A percentile compares a stretch with the other conserved stretches of the same genome.
Conservation (phyloP, 1,140 invertebrate genomes). For the Notospermus geniculatus region DNA sequence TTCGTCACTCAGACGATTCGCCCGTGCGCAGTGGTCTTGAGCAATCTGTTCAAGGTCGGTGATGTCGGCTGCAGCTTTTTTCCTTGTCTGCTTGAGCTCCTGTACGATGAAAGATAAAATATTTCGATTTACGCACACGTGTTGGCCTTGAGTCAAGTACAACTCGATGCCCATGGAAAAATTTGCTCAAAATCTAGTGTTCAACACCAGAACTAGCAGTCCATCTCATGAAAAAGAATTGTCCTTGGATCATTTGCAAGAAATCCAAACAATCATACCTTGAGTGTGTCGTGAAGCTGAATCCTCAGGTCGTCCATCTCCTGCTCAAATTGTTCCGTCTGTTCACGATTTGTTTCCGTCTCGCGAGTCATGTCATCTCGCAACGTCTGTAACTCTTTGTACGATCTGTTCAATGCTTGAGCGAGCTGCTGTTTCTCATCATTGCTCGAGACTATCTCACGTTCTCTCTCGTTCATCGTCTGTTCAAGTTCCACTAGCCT, state of each 20-base stretch:
- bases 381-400: constrained; percentile 44
- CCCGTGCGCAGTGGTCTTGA: constrained; percentile 43
- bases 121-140: too few species aligned
- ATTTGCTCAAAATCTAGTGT: too few species aligned
- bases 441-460: constrained; percentile 35
- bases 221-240: too few species aligned
- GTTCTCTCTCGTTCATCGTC: constrained; percentile 40
- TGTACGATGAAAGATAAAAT: too few species aligned
- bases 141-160: too few species aligned
- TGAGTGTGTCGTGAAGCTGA: constrained; percentile 34
- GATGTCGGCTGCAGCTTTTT: constrained; percentile 35
- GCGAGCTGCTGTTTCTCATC: constrained; percentile 45
- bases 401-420: constrained; percentile 41
- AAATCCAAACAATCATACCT: not conserved
- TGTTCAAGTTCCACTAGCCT: constrained; percentile 41
- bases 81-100: constrained; percentile 42
- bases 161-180: too few species aligned
- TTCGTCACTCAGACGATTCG: constrained; percentile 42
- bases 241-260: too few species aligned
- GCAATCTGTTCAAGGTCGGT: constrained; percentile 44
- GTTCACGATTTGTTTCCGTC: constrained; percentile 23
- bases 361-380: constrained; percentile 34
- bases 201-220: too few species aligned
- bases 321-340: constrained; percentile 37
- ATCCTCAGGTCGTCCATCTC: constrained; percentile 36